phyloP scores from a whole-genome alignment of 2,113 vertebrate genomes.

The Brachyistius frenatus region DNA sequence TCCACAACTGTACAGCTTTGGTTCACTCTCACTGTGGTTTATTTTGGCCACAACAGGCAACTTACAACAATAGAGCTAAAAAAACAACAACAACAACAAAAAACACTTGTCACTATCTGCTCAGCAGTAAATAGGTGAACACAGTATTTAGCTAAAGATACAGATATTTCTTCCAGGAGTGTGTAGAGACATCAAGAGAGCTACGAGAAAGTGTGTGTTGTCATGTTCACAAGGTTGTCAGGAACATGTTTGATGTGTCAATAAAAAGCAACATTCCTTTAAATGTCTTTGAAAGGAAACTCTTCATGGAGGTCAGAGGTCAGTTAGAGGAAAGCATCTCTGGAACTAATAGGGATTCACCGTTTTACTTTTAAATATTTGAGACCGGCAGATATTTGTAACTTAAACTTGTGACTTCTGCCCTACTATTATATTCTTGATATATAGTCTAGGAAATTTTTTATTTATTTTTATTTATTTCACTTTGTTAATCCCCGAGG shows the following conservation, averaged over 20 bases:
- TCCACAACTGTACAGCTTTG: too few relatives aligned
- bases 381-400: too few relatives aligned
- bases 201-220: background rate
- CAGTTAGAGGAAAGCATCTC: background rate
- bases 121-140: background rate
- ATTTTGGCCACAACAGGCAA: too few relatives aligned
- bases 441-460: conserved; percentile 28
- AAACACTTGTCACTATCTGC: background rate
- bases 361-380: too few relatives aligned
- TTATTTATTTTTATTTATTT: too few relatives aligned
- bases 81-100: background rate
- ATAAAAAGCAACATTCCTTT: too few relatives aligned
- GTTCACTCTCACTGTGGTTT: too few relatives aligned
- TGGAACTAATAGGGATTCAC: background rate
- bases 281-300: too few relatives aligned
- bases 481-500: too few relatives aligned
- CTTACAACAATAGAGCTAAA: background rate
- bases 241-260: too few relatives aligned
- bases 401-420: background rate
- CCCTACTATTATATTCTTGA: background rate
- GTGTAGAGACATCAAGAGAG: background rate
- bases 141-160: too few relatives aligned
- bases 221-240: background rate
- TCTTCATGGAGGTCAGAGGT: background rate
- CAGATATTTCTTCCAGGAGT: background rate